phyloP scores from a whole-genome alignment of 2,888 invertebrate species.

The Polietes domitor region DNA sequence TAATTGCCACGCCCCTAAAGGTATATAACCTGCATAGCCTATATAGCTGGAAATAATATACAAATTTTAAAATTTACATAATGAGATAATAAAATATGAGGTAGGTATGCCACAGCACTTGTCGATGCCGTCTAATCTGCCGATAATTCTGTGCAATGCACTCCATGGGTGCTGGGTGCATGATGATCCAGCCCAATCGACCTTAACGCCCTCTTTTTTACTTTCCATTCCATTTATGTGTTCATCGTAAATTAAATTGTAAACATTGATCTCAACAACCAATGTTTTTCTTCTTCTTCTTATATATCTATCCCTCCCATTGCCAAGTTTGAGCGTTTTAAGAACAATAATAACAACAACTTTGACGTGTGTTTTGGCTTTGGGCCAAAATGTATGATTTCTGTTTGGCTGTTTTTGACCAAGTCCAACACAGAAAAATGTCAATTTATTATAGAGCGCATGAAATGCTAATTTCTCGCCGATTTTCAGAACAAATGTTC shows the following conservation, averaged over 20 bases:
- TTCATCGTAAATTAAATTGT: neutral
- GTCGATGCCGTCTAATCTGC: too few species aligned
- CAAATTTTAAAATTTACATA: too few species aligned
- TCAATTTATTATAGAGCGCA: slow-evolving; percentile 57
- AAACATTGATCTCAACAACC: neutral
- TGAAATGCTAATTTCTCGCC: slow-evolving; percentile 51
- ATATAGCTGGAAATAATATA: too few species aligned
- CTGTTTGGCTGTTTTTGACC: neutral
- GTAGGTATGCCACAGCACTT: too few species aligned
- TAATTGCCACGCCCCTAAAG: too few species aligned
- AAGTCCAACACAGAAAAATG: slow-evolving; percentile 40
- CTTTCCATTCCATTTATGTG: neutral
- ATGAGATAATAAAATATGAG: too few species aligned
- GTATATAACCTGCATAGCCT: too few species aligned
- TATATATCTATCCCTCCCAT: slow-evolving; percentile 13
- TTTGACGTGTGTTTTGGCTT: neutral
- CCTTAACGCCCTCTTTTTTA: too few species aligned
- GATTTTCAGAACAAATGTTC: slow-evolving; percentile 33
- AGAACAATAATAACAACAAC: slow-evolving; percentile 32
- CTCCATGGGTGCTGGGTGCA: too few species aligned
- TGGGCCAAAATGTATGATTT: slow-evolving; percentile 1
- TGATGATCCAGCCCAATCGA: too few species aligned
- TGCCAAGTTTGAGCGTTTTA: slow-evolving; percentile 61
- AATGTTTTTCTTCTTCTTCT: neutral
- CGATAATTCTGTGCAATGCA: too few species aligned